A percentile compares a stretch with the other conserved stretches of the same genome.
Conservation (phyloP, 1,140 invertebrate genomes). For the Drosophila mojavensis region DNA sequence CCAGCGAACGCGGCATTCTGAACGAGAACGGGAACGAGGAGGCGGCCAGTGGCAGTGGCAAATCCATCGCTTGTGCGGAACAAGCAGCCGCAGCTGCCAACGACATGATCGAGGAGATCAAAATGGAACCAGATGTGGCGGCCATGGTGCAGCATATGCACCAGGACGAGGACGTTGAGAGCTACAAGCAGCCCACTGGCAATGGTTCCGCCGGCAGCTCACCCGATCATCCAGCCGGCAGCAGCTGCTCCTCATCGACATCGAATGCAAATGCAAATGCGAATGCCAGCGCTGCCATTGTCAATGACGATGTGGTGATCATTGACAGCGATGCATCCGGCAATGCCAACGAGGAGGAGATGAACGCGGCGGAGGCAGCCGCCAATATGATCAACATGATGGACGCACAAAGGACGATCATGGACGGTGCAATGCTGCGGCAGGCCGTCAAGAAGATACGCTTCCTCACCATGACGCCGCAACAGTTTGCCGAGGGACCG, state of each 20-base stretch:
- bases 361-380: conserved; percentile 40
- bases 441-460: conserved; percentile 88
- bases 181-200: conserved; percentile 35
- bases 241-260: background rate
- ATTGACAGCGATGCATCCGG: conserved; percentile 74
- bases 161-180: conserved; percentile 66
- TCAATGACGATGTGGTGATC: conserved; percentile 65
- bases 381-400: conserved; percentile 71
- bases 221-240: conserved; percentile 17
- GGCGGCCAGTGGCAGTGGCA: conserved; percentile 5
- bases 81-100: conserved; percentile 7
- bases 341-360: conserved; percentile 54
- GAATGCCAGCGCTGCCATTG: background rate
- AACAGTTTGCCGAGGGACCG: conserved; percentile 92
- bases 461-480: conserved; percentile 90
- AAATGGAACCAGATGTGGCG: conserved; percentile 79
- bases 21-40: conserved; percentile 31
- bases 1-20: conserved; percentile 84
- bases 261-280: conserved; percentile 1
- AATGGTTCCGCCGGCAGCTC: conserved; percentile 24
- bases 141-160: conserved; percentile 76
- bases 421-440: conserved; percentile 66
- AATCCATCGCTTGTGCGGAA: conserved; percentile 14
- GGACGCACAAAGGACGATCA: conserved; percentile 72
- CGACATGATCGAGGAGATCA: conserved; percentile 69